phyloP scores from a whole-genome alignment of 2,888 invertebrate genomes.

The Gortyna flavago region DNA sequence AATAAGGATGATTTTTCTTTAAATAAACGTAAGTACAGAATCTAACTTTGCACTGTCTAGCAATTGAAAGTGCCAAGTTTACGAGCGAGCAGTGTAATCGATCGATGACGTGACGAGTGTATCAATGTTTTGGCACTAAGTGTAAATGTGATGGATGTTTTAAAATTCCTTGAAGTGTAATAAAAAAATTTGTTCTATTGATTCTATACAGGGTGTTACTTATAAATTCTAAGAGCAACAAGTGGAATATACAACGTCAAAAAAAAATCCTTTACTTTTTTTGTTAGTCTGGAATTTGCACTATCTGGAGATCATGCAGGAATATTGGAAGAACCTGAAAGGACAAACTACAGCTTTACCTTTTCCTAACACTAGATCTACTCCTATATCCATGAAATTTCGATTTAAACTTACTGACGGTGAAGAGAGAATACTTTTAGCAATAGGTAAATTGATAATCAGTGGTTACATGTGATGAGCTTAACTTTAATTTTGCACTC shows the following conservation, averaged over 20 bases:
- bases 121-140: slow-evolving; percentile 63
- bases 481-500: background rate
- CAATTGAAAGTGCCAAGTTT: slow-evolving; percentile 77
- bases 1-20: slow-evolving; percentile 41
- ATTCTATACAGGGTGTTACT: slow-evolving; percentile 25
- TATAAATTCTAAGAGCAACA: too few species aligned
- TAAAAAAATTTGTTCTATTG: slow-evolving; percentile 43
- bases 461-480: background rate
- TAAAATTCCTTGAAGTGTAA: slow-evolving; percentile 62
- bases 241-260: background rate
- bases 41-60: slow-evolving; percentile 68
- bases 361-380: background rate
- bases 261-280: background rate
- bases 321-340: background rate
- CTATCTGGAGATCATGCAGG: background rate
- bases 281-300: background rate
- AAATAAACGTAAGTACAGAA: background rate
- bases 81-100: slow-evolving; percentile 78
- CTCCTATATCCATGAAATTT: background rate
- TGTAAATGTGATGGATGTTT: slow-evolving; percentile 69
- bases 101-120: slow-evolving; percentile 75
- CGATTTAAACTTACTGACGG: too few species aligned
- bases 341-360: too few species aligned
- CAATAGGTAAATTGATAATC: background rate
- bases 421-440: too few species aligned